phyloP scores from a whole-genome alignment of 2,797 vertebrate genomes.

The Ctenopoma kingsleyae region DNA sequence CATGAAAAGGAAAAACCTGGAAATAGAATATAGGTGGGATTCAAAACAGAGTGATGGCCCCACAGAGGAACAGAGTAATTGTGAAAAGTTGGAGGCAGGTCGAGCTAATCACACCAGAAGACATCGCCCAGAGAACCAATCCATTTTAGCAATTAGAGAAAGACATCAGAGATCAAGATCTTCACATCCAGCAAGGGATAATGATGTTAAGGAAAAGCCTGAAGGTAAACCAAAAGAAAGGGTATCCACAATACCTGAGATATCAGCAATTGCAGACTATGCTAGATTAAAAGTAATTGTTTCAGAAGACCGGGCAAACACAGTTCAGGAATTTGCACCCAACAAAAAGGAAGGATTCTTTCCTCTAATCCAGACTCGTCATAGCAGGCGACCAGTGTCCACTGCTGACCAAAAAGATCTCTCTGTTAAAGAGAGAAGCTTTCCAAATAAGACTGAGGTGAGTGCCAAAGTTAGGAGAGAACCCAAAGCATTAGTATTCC shows the following conservation, averaged over 20 bases:
- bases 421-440: slow-evolving; percentile 54
- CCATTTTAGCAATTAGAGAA: slow-evolving; percentile 46
- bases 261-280: slow-evolving; percentile 86
- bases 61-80: slow-evolving; percentile 42
- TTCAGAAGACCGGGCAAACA: slow-evolving; percentile 69
- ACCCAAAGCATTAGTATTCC: slow-evolving; percentile 71
- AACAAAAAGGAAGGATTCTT: slow-evolving; percentile 82
- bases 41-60: slow-evolving; percentile 41
- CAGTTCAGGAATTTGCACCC: slow-evolving; percentile 71
- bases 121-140: slow-evolving; percentile 41
- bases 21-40: slow-evolving; percentile 25
- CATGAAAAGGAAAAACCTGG: slow-evolving; percentile 37
- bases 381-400: slow-evolving; percentile 77
- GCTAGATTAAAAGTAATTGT: slow-evolving; percentile 86
- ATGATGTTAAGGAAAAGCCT: slow-evolving; percentile 46
- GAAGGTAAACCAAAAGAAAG: slow-evolving; percentile 68
- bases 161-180: slow-evolving; percentile 40
- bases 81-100: slow-evolving; percentile 32
- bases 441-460: slow-evolving; percentile 63
- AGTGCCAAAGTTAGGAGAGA: slow-evolving; percentile 67
- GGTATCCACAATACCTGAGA: slow-evolving; percentile 75
- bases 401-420: slow-evolving; percentile 54
- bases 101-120: slow-evolving; percentile 50
- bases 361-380: slow-evolving; percentile 76
- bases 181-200: slow-evolving; percentile 38